Evolutionary conservation across 2,888 invertebrate genomes (phyloP), one percentile per base, ranked within the genome.

Genomic region (Orthosia gracilis): DNA sequence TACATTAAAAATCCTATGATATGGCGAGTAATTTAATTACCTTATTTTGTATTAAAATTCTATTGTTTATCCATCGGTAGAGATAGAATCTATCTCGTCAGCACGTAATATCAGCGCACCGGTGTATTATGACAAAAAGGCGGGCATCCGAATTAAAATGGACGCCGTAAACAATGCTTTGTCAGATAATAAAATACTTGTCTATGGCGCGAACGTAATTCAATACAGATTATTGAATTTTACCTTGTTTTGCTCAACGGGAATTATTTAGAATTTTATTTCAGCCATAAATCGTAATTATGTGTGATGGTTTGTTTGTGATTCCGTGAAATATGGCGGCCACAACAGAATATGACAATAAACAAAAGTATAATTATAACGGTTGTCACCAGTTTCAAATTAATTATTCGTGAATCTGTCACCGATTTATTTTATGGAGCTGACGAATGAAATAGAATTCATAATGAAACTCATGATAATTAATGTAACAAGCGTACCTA

Each of bases 101-200:
- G 84, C 64, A 89, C 82, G 84, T 87, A 86, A 85, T 87, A 65
- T 50, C 47, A 23, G 18, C 73, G 69, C 71, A 70, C 76, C 75
- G 85, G 92, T 91, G 89, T 92, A 91, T 92, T 92, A 93, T 93
- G 91, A 92, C 90, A 91, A 90, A 92, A 91, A 90, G 87, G 87
- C 86, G 87, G 92, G 92, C 92, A 92, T 92, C 87, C 86, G 86
- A 91, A 92, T 93, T 91, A 91, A 92, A 93, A 90, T 88, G 84
- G 87, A 85, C 73, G 82, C 85, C 84, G 88, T 88, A 88, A 91
- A 91, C 92, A 90, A 91, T 81, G 89, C 91, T 91, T 89, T 90
- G 91, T 88, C 87, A 87, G 87, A 87, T 82, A 85, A 86, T 86
- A 87, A 87, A 92, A 91, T 92, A 89, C 90, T 85, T 85, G 89